Evolutionary conservation across 2,888 invertebrate species (phyloP).

Genomic region (Ceratothoa steindachneri): DNA sequence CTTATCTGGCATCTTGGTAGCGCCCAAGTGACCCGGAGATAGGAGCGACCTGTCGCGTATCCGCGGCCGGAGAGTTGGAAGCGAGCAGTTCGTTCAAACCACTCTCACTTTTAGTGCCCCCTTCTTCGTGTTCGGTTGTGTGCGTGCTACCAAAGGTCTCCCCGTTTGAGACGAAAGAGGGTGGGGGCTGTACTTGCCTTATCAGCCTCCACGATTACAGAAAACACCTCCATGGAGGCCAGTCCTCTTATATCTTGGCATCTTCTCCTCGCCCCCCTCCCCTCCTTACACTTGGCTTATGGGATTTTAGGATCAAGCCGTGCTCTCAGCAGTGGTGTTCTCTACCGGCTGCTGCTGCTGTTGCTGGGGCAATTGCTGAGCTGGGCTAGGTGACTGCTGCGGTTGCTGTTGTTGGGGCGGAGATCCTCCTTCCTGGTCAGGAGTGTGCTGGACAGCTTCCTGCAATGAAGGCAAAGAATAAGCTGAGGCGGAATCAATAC

Average conservation of each 20-base stretch:
- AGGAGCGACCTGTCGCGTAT: conserved; percentile 23
- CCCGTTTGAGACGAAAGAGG: conserved; percentile 19
- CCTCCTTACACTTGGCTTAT: neutral
- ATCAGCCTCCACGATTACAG: neutral
- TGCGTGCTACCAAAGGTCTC: conserved; percentile 41
- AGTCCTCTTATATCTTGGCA: no score
- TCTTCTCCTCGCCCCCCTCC: neutral
- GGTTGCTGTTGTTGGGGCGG: no score
- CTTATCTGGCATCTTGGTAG: conserved; percentile 32
- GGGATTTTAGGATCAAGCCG: conserved; percentile 21
- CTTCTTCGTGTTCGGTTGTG: conserved; percentile 42
- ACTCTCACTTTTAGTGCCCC: conserved; percentile 26
- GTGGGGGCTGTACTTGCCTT: conserved; percentile 24
- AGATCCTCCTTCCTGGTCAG: neutral
- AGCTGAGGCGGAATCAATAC: neutral
- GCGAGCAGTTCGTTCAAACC: conserved; percentile 9
- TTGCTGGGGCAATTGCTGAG: neutral
- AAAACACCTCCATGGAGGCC: no score
- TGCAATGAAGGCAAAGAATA: neutral
- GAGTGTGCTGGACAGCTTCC: neutral
- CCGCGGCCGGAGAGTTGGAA: neutral
- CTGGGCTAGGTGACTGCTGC: no score
- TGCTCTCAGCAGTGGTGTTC: conserved; percentile 47
- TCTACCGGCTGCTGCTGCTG: conserved; percentile 40
- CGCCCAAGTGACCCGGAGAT: conserved; percentile 42